Evolutionary conservation across 2,113 vertebrate genomes (phyloP).

Genomic region (Brachyistius frenatus): DNA sequence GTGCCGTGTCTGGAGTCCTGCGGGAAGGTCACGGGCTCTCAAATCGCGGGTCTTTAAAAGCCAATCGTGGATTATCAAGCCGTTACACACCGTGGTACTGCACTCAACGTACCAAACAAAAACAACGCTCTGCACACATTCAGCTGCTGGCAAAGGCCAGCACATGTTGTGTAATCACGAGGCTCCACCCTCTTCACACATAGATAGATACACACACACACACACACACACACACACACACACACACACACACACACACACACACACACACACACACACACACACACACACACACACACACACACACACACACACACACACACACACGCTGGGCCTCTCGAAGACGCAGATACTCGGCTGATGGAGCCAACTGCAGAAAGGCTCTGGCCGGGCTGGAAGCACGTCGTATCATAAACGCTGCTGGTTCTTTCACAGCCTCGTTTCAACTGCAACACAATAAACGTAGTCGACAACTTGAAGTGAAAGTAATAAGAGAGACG

Average conservation of each 20-base stretch:
- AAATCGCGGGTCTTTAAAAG: constrained; percentile 20
- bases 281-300: constrained; percentile 37
- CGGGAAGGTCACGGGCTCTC: constrained; percentile 35
- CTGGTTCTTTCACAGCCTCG: constrained; percentile 33
- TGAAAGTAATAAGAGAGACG: constrained; percentile 30
- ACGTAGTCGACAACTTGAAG: constrained; percentile 12
- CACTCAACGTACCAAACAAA: constrained; percentile 54
- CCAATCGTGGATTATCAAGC: constrained; percentile 50
- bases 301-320: constrained; percentile 22
- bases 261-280: constrained; percentile 29
- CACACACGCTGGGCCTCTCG: constrained; percentile 40
- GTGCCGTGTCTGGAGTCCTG: constrained; percentile 4
- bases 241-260: constrained; percentile 24
- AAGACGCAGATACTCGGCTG: constrained; percentile 22
- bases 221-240: constrained; percentile 21
- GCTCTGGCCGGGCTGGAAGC: constrained; percentile 15
- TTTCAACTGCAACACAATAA: constrained; percentile 34
- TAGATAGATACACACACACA: constrained; percentile 23
- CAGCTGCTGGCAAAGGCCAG: constrained; percentile 57
- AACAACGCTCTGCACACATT: constrained; percentile 64
- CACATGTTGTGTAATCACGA: constrained; percentile 77
- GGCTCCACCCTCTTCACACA: constrained; percentile 63
- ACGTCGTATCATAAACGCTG: constrained; percentile 10
- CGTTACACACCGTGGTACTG: constrained; percentile 44
- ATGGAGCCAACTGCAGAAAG: constrained; percentile 27